These are phyloP conservation scores for Petroica traversi DNA, from an alignment of 2,113 vertebrate genomes.

Conservation along the genomic window DNA sequence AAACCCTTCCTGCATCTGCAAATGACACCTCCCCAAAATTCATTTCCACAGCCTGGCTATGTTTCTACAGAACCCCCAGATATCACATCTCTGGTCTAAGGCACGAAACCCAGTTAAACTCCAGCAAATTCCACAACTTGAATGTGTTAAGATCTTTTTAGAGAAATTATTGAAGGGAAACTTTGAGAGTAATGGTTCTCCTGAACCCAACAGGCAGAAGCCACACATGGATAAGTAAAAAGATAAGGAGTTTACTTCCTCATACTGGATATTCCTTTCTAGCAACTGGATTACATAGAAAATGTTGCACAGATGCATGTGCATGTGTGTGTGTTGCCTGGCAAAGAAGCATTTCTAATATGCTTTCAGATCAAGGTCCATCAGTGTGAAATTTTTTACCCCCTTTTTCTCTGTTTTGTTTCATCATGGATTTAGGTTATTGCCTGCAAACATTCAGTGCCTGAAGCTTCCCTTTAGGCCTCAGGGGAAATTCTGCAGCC, in stretches of 20 bases:
- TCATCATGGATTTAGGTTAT: neutral
- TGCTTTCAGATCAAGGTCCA: neutral
- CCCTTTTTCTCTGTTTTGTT: neutral
- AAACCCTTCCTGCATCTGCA: neutral
- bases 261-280: neutral
- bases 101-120: accelerated
- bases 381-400: accelerated
- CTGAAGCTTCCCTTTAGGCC: neutral
- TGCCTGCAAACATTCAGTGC: neutral
- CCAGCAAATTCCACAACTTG: neutral
- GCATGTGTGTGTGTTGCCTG: neutral
- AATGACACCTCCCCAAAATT: neutral
- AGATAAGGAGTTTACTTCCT: neutral
- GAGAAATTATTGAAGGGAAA: neutral
- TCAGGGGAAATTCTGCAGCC: neutral
- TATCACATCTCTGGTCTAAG: neutral
- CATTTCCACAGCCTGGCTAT: neutral
- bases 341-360: neutral
- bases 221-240: neutral
- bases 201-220: neutral
- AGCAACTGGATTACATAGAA: neutral
- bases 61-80: neutral
- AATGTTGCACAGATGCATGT: neutral
- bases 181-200: neutral
- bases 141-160: neutral